Percentiles rank a stretch among this genome's conserved stretches.
phyloP scores from a whole-genome alignment of 2,113 vertebrate genomes.

The Oostethus manadensis region DNA sequence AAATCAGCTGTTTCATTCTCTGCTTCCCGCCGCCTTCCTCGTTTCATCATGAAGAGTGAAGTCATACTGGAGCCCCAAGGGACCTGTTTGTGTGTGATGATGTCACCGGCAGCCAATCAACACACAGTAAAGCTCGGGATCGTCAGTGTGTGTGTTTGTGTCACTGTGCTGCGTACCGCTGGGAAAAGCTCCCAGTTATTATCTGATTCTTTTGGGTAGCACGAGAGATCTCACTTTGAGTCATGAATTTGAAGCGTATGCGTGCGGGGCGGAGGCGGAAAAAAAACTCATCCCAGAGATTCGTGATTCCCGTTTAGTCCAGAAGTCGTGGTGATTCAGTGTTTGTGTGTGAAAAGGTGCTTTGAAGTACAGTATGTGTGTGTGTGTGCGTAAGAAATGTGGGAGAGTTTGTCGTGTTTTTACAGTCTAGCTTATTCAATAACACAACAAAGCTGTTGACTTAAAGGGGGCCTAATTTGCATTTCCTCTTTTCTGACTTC shows the following conservation, averaged over 20 bases:
- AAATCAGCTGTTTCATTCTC: constrained; percentile 34
- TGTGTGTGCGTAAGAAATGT: no score
- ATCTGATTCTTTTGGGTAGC: constrained; percentile 37
- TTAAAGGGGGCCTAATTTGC: no score
- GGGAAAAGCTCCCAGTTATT: constrained; percentile 58
- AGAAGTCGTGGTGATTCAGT: no score
- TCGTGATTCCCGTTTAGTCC: no score
- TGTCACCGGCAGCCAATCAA: constrained; percentile 78
- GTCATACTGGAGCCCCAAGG: constrained; percentile 73
- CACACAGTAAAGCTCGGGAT: constrained; percentile 54
- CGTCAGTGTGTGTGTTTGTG: constrained; percentile 21
- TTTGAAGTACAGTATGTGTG: no score
- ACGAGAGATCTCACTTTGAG: constrained; percentile 22
- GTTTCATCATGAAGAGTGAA: constrained; percentile 70
- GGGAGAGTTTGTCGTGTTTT: no score
- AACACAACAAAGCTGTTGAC: no score
- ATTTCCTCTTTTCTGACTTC: no score
- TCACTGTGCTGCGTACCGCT: constrained; percentile 34
- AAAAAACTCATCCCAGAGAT: no score
- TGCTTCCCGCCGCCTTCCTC: constrained; percentile 33
- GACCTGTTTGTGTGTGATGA: constrained; percentile 71
- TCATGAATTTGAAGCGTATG: constrained; percentile 9
- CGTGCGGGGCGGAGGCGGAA: no score
- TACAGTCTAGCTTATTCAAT: no score
- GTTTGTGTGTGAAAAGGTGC: no score